Evolutionary conservation across 2,113 vertebrate genomes (phyloP).

Genomic region (Corydoras sp.): DNA sequence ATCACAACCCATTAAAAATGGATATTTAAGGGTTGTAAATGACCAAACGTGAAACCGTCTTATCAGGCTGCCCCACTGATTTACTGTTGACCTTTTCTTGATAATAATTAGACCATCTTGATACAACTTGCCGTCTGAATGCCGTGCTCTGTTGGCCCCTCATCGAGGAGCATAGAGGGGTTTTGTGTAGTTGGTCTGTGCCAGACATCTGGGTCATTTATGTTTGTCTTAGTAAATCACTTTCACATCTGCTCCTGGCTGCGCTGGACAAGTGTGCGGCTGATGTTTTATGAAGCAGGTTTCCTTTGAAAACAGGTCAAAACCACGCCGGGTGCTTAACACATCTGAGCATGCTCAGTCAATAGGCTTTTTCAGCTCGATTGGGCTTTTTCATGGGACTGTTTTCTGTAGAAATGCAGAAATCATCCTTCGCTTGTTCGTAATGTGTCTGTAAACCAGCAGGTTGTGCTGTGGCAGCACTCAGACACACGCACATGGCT

Average conservation of each 20-base stretch:
- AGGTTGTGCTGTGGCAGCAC: slow-evolving; percentile 64
- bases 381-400: background rate
- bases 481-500: background rate
- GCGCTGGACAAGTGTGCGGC: slow-evolving; percentile 10
- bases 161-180: slow-evolving; percentile 12
- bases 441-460: slow-evolving; percentile 49
- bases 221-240: slow-evolving; percentile 36
- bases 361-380: background rate
- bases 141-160: background rate
- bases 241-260: slow-evolving; percentile 36
- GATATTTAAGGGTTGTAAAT: no score
- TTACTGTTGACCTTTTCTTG: slow-evolving; percentile 22
- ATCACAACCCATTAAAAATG: no score
- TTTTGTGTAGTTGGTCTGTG: slow-evolving; percentile 28
- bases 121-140: background rate
- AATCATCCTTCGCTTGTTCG: background rate
- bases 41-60: no score
- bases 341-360: background rate
- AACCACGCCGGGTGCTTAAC: background rate
- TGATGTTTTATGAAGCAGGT: slow-evolving; percentile 29
- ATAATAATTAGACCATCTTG: slow-evolving; percentile 12
- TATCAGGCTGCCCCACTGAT: background rate
- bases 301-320: slow-evolving; percentile 33
- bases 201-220: slow-evolving; percentile 37
- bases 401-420: background rate